These are phyloP conservation scores for Aphodius granarius DNA, from an alignment of 2,888 invertebrate species.

Conservation along the genomic window DNA sequence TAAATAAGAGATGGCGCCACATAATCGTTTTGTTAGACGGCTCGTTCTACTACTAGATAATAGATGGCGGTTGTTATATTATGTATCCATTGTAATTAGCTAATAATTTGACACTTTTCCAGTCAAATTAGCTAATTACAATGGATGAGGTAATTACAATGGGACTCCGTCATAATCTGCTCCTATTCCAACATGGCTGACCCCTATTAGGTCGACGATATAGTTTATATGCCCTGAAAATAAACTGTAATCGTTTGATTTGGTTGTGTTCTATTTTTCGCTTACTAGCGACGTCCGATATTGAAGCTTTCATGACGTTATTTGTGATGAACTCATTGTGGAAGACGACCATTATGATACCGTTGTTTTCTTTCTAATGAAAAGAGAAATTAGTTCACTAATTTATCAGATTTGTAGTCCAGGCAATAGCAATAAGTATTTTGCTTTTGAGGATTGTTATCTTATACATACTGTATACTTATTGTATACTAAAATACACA, in stretches of 20 bases:
- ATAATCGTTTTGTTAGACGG: too few relatives aligned
- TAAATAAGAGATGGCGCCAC: not conserved
- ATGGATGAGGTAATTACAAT: conserved; percentile 42
- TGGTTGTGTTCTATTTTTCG: conserved; percentile 24
- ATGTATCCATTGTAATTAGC: not conserved
- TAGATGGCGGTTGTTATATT: not conserved
- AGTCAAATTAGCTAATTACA: too few relatives aligned
- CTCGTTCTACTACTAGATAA: too few relatives aligned
- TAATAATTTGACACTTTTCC: not conserved
- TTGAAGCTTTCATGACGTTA: conserved; percentile 55
- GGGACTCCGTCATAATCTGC: conserved; percentile 57
- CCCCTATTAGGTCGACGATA: conserved; percentile 54
- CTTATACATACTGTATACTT: not conserved
- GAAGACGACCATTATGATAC: conserved; percentile 77
- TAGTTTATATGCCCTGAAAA: conserved; percentile 57
- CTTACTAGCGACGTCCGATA: conserved; percentile 70
- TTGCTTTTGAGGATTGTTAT: too few relatives aligned
- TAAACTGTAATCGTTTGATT: conserved; percentile 8
- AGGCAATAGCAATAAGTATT: too few relatives aligned
- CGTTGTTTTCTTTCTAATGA: conserved; percentile 64
- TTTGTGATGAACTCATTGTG: conserved; percentile 63
- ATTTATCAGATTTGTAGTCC: not conserved
- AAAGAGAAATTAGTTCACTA: not conserved
- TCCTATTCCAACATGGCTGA: conserved; percentile 58
- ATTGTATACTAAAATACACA: not conserved